Conservation (phyloP, 1,140 invertebrate species). For the Anthonomus grandis region DNA sequence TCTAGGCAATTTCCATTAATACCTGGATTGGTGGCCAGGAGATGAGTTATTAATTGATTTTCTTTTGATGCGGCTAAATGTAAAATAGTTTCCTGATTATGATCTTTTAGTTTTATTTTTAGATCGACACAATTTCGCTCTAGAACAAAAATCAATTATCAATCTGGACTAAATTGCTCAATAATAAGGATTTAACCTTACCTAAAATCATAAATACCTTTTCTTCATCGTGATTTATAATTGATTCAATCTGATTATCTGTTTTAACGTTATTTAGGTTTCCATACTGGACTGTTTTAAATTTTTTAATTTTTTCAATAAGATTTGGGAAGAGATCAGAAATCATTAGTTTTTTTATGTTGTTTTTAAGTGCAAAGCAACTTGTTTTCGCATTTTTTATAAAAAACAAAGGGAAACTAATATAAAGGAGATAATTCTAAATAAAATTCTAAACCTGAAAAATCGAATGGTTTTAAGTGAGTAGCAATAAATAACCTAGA, state of each 20-base stretch:
- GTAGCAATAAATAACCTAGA: too few relatives aligned
- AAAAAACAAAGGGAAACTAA: too few relatives aligned
- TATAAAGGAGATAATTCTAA: too few relatives aligned
- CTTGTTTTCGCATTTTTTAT: conserved; percentile 49
- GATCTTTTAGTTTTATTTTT: conserved; percentile 18
- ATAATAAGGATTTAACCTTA: conserved; percentile 21
- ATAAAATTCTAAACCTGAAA: too few relatives aligned
- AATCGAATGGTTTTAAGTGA: too few relatives aligned
- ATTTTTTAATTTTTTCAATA: background rate
- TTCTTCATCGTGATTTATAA: conserved; percentile 65
- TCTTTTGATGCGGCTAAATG: conserved; percentile 73
- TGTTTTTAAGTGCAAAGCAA: too few relatives aligned
- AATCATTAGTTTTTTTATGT: too few relatives aligned
- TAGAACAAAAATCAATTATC: background rate
- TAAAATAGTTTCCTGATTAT: conserved; percentile 61
- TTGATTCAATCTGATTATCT: conserved; percentile 50
- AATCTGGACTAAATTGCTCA: too few relatives aligned
- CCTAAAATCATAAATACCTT: conserved; percentile 60
- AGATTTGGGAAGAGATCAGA: conserved; percentile 14
- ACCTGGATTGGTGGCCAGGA: conserved; percentile 66
- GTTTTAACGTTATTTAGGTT: too few relatives aligned
- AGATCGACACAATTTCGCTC: conserved; percentile 19
- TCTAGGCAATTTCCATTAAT: conserved; percentile 71
- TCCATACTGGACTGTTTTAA: too few relatives aligned
- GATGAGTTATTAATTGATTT: conserved; percentile 62